Evolutionary conservation across 2,113 vertebrate species (phyloP).

Genomic region (Ondatra zibethicus): DNA sequence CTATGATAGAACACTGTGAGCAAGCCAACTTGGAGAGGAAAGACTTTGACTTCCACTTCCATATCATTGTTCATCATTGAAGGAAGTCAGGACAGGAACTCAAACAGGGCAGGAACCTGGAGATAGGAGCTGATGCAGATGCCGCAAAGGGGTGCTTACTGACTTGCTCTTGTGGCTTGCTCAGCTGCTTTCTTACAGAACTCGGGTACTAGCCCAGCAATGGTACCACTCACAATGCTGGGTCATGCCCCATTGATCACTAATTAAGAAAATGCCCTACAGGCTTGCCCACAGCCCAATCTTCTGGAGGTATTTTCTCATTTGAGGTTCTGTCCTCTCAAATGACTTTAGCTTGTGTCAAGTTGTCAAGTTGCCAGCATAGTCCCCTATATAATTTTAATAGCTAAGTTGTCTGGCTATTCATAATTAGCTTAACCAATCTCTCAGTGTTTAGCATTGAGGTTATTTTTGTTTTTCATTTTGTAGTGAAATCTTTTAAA

Average conservation of each 20-base stretch:
- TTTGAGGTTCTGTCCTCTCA: neutral
- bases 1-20: neutral
- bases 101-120: neutral
- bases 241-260: neutral
- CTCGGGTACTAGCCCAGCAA: neutral
- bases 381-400: neutral
- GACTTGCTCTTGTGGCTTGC: neutral
- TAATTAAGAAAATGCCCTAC: neutral
- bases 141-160: neutral
- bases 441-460: neutral
- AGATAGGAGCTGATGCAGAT: neutral
- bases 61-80: neutral
- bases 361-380: neutral
- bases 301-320: neutral
- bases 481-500: slow-evolving; percentile 14
- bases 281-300: too few species aligned
- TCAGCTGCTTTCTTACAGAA: neutral
- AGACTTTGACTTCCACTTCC: neutral
- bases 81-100: neutral
- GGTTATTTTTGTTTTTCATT: slow-evolving; percentile 39
- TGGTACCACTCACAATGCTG: neutral
- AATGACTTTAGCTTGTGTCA: neutral
- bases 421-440: slow-evolving; percentile 12
- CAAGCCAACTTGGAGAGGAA: neutral
- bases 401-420: neutral